Base-by-base conservation (phyloP, 2,888 invertebrate genomes). In the Synanthedon myopaeformis region DNA sequence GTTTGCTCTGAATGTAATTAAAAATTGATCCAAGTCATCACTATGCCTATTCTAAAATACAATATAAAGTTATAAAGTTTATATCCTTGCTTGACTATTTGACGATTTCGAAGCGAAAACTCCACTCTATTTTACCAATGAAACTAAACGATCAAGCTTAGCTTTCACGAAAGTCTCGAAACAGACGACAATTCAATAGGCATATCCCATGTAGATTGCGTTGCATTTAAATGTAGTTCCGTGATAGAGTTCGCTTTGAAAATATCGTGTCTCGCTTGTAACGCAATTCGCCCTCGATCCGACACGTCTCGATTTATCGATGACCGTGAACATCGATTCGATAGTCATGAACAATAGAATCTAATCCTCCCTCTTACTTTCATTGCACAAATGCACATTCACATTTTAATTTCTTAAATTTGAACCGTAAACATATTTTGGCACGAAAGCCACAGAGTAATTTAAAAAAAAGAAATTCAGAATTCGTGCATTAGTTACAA, bases 261-360 rank as follows among this genome's bases (percentile, higher is more conserved):
- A 49, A 49, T 49, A 49, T 23, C 23, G 49, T 19, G 14, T 49
- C 49, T 35, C 35, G 35, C 35, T 35, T 17, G 49, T 19, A 52
- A 41, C 52, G 52, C 52, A 52, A 52, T 52, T 42, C 52, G 52
- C 42, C 49, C 49, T 54, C 62, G 57, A 69, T 67, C 58, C 58
- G 63, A 63, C 58, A 60, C 61, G 59, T 58, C 56, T 61, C 58
- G 63, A 62, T 60, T 65, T 57, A 64, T 58, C 59, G 59, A 64
- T 61, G 69, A 58, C 71, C 70, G 65, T 69, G 71, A 71, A 67
- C 61, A 74, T 74, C 58, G 63, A 72, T 72, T 76, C 65, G 68
- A 67, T 57, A 66, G 59, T 67, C 69, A 62, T 65, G 66, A 64
- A 59, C 55, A 58, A 59, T 59, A 63, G 62, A 62, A 62, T 63